Base-by-base conservation (phyloP, 1,140 invertebrate species). In the Leptinotarsa undecemlineata region DNA sequence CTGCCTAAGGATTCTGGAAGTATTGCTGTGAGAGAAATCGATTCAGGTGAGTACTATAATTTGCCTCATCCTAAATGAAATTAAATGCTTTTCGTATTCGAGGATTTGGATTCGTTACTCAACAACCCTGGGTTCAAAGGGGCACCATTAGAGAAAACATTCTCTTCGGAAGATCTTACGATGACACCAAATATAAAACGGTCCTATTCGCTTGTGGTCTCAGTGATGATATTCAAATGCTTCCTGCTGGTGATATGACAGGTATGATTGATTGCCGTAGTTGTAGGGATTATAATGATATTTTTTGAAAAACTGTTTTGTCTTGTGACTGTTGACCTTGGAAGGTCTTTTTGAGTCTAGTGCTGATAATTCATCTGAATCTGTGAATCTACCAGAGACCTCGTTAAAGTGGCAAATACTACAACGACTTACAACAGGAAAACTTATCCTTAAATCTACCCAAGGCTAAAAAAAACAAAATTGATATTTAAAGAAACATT, bases 61-160 rank as follows among this genome's bases (percentile, higher is more conserved):
- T 3, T 57, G 4, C n/a, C 17, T 57, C 51, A 57, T 15, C n/a
- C 51, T 11, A 8, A 42, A 42, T 42, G 33, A 42, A 57, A 15
- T 57, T 0, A 17, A 15, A 57, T 57, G 1, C n/a, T 57, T 13
- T 57, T 57, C 33, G 13, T 68, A 82, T 87, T 82, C 3, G 76
- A 88, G 94, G 94, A 77, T 92, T 98, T 83, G 96, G 92, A 19
- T 95, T 94, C 83, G 95, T 96, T 1, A 89, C 92, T 17, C 98
- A 99, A 87, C 92, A 93, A 75, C 89, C 96, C 11, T 99, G 97
- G 97, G 86, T 99, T 60, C 92, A 97, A 81, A 90, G 95, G 72
- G 94, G 93, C 47, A 95, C 95, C 0, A 91, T 99, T 33, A 88
- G 92, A 62, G 94, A 97, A 47, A 99, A 99, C 83, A 98, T 99